These are phyloP conservation scores for Halcyon chelicuti DNA, from an alignment of 2,797 vertebrate species.

Conservation along the genomic window DNA sequence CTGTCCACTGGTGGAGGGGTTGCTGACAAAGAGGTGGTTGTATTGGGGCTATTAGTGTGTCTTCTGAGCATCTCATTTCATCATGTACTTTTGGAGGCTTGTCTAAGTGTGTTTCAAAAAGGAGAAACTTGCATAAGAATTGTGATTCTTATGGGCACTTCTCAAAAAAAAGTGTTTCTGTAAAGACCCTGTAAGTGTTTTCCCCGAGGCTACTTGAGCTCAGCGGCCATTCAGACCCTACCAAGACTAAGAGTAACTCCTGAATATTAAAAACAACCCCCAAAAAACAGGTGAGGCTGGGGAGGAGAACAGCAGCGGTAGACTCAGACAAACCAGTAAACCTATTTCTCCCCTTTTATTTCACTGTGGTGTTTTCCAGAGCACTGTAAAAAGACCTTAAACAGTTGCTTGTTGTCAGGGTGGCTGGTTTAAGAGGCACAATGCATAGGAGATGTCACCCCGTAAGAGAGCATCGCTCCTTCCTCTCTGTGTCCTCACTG, in stretches of 20 bases:
- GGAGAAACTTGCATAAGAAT: not conserved
- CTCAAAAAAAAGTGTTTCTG: not conserved
- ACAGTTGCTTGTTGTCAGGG: not conserved
- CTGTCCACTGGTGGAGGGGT: not conserved
- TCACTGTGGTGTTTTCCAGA: not conserved
- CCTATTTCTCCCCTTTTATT: not conserved
- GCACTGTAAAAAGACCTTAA: accelerated
- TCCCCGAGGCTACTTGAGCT: not conserved
- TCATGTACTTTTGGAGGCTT: not conserved
- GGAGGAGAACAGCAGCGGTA: not conserved
- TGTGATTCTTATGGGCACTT: not conserved
- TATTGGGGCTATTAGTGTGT: not conserved
- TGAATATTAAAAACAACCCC: not conserved
- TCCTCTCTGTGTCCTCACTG: not conserved
- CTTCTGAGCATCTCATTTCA: not conserved
- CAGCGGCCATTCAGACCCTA: not conserved
- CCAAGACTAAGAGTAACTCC: not conserved
- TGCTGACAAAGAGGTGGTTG: not conserved
- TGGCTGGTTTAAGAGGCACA: not conserved
- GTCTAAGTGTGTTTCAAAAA: not conserved
- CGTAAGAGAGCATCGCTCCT: not conserved
- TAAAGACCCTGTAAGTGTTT: not conserved
- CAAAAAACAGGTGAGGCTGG: accelerated
- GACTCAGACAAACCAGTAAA: not conserved
- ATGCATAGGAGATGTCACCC: not conserved